Conservation (phyloP, 2,888 invertebrate genomes). For the Harpagoxenus sublaevis region DNA sequence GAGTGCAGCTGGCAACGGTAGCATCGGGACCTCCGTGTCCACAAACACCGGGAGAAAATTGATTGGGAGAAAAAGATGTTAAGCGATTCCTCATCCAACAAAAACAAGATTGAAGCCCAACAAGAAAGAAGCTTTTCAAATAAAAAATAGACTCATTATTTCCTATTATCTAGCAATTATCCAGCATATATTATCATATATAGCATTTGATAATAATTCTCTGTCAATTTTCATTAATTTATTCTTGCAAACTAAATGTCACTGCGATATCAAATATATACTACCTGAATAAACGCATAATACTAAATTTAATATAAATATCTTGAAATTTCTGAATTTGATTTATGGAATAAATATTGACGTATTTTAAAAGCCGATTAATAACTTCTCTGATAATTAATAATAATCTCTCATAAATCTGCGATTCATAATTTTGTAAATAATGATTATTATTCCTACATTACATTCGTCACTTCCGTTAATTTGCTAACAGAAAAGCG, state of each 20-base stretch:
- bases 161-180: background rate
- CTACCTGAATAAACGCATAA: background rate
- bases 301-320: constrained; percentile 11
- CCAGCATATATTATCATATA: background rate
- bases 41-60: background rate
- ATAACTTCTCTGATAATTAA: constrained; percentile 19
- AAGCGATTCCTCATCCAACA: too few species aligned
- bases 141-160: background rate
- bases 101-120: background rate
- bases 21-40: background rate
- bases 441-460: background rate
- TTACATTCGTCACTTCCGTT: background rate
- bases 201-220: background rate
- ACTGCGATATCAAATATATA: background rate
- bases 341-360: constrained; percentile 4
- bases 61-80: background rate
- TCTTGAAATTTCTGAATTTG: constrained; percentile 10
- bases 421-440: background rate
- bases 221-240: constrained; percentile 7
- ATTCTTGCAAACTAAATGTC: background rate
- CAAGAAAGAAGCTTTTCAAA: too few species aligned
- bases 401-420: constrained; percentile 17
- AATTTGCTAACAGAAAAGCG: constrained; percentile 14
- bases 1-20: constrained; percentile 6
- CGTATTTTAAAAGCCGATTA: constrained; percentile 14